Conservation (phyloP, 2,888 invertebrate species). For the Leptodirus hochenwartii region DNA sequence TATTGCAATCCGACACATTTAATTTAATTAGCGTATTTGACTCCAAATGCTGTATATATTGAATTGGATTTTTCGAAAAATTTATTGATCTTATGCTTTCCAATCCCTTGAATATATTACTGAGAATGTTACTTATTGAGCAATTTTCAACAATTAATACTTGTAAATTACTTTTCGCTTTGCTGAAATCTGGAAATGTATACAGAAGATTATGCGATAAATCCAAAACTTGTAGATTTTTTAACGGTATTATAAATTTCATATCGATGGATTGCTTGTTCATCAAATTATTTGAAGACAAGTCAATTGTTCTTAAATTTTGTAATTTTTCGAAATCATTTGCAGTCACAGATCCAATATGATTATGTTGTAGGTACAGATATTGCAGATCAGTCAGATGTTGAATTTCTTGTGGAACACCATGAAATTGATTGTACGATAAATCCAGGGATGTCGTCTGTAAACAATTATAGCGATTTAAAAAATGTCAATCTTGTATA, state of each 20-base stretch:
- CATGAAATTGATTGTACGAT: no score
- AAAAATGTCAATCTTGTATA: no score
- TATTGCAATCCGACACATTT: slow-evolving; percentile 37
- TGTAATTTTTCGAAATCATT: no score
- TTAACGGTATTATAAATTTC: slow-evolving; percentile 21
- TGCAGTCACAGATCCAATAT: no score
- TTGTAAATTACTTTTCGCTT: slow-evolving; percentile 17
- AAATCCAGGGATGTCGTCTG: no score
- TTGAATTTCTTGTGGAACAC: no score
- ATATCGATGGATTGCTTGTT: neutral
- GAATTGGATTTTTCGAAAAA: slow-evolving; percentile 12
- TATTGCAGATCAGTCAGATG: no score
- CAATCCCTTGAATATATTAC: slow-evolving; percentile 9
- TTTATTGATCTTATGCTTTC: slow-evolving; percentile 10
- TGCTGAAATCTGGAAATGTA: neutral
- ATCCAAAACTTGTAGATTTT: slow-evolving; percentile 34
- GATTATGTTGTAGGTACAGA: no score
- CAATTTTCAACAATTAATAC: neutral
- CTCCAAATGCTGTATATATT: no score
- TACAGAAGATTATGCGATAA: slow-evolving; percentile 26
- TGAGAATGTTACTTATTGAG: slow-evolving; percentile 4
- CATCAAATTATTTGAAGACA: slow-evolving; percentile 1
- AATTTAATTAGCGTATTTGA: slow-evolving; percentile 25
- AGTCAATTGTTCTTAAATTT: neutral
- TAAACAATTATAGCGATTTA: no score